Percentiles rank a stretch among this genome's conserved stretches.
Conservation (phyloP, 2,113 vertebrate genomes). For the Paramisgurnus dabryanus region DNA sequence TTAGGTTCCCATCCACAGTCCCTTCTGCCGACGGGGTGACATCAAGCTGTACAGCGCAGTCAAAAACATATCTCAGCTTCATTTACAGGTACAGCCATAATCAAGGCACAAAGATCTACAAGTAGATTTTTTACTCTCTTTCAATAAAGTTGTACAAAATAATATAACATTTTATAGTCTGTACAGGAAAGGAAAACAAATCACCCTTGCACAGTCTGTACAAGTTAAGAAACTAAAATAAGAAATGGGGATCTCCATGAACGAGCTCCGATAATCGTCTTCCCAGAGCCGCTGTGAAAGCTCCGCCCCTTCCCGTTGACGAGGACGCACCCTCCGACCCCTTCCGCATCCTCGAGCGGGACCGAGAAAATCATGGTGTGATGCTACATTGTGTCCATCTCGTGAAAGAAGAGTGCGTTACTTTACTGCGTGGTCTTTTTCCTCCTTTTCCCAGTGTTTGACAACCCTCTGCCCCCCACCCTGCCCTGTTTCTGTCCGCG, state of each 20-base stretch:
- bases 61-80: constrained; percentile 95
- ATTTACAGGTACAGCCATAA: constrained; percentile 93
- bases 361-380: constrained; percentile 86
- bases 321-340: neutral
- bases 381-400: constrained; percentile 87
- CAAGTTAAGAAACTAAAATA: constrained; percentile 78
- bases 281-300: neutral
- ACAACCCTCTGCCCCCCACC: constrained; percentile 29
- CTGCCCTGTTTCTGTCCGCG: constrained; percentile 46
- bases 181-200: constrained; percentile 83
- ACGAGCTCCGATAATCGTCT: neutral
- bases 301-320: neutral
- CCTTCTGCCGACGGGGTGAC: constrained; percentile 85
- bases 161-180: constrained; percentile 96
- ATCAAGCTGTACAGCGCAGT: constrained; percentile 94
- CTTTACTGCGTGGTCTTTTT: constrained; percentile 67
- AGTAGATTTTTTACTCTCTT: constrained; percentile 89
- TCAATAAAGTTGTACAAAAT: constrained; percentile 99
- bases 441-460: constrained; percentile 48
- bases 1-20: constrained; percentile 83
- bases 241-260: constrained; percentile 34
- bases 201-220: constrained; percentile 92
- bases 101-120: constrained; percentile 99
- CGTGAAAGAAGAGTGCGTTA: constrained; percentile 81
- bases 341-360: constrained; percentile 71